Evolutionary conservation across 2,797 vertebrate genomes (phyloP).

Genomic region (Tarsius wallacei): DNA sequence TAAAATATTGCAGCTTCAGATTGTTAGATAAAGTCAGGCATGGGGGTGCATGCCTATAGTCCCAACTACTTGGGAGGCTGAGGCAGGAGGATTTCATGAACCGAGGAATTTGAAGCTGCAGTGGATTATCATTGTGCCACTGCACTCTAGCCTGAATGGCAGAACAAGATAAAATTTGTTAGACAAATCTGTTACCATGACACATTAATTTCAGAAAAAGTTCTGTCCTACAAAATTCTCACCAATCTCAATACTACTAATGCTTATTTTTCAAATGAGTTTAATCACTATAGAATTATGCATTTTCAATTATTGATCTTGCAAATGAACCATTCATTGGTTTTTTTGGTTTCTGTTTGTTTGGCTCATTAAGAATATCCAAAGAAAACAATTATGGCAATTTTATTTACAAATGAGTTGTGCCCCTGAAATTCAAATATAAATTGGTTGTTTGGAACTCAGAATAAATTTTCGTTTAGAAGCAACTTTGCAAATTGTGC

Average conservation of each 20-base stretch:
- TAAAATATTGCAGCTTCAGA: too few species aligned
- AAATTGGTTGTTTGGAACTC: constrained; percentile 51
- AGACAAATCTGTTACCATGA: background rate
- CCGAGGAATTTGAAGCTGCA: too few species aligned
- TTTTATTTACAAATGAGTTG: constrained; percentile 48
- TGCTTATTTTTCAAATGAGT: constrained; percentile 23
- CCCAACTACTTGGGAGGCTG: too few species aligned
- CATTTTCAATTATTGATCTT: constrained; percentile 40
- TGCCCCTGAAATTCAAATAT: constrained; percentile 29
- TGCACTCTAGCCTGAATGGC: too few species aligned
- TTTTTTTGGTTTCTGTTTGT: background rate
- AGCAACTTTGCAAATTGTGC: background rate
- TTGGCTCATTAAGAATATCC: constrained; percentile 60
- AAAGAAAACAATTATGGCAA: constrained; percentile 51
- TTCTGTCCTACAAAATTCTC: constrained; percentile 16
- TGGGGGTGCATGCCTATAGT: too few species aligned
- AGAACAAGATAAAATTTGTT: background rate
- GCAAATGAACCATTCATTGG: background rate
- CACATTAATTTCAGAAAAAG: constrained; percentile 30
- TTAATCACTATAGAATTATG: background rate
- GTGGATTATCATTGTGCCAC: too few species aligned
- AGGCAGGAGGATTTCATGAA: too few species aligned
- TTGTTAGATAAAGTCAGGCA: too few species aligned
- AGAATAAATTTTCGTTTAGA: constrained; percentile 53
- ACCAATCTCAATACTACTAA: background rate